phyloP scores from a whole-genome alignment of 2,113 vertebrate genomes.

The Gasterosteus aculeatus region DNA sequence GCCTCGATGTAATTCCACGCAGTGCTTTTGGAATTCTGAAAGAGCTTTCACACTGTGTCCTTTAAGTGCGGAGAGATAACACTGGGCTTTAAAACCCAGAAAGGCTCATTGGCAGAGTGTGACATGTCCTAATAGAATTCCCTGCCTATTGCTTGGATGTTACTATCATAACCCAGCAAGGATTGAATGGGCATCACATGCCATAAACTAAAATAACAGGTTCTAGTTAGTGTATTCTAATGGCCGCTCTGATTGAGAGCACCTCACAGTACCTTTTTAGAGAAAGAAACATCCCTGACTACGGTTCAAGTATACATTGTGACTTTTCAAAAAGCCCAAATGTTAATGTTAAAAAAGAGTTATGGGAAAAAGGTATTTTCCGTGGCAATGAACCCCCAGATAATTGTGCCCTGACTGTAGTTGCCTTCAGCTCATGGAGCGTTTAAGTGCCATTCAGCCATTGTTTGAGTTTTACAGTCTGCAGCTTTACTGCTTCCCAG shows the following conservation, averaged over 20 bases:
- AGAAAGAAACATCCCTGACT: neutral
- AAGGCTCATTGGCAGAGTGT: slow-evolving; percentile 31
- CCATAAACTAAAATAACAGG: slow-evolving; percentile 9
- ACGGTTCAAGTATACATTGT: neutral
- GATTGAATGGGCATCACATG: slow-evolving; percentile 38
- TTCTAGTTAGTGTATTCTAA: neutral
- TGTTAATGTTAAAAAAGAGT: neutral
- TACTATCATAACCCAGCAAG: slow-evolving; percentile 35
- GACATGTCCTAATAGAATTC: slow-evolving; percentile 51
- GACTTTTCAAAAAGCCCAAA: neutral
- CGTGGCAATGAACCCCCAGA: neutral
- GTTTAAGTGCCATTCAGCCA: too few species aligned
- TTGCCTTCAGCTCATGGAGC: too few species aligned
- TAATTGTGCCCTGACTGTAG: neutral
- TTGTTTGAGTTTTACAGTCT: neutral
- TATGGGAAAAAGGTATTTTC: neutral
- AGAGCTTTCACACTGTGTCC: neutral
- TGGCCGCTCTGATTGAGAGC: neutral
- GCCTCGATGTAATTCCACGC: slow-evolving; percentile 5
- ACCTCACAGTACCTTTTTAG: neutral
- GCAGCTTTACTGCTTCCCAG: neutral
- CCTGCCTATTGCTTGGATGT: slow-evolving; percentile 54
- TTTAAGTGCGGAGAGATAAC: slow-evolving; percentile 32
- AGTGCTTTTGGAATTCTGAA: slow-evolving; percentile 24
- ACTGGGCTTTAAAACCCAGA: slow-evolving; percentile 33